Evolutionary conservation across 2,797 vertebrate species (phyloP).

Genomic region (Miichthys miiuy): DNA sequence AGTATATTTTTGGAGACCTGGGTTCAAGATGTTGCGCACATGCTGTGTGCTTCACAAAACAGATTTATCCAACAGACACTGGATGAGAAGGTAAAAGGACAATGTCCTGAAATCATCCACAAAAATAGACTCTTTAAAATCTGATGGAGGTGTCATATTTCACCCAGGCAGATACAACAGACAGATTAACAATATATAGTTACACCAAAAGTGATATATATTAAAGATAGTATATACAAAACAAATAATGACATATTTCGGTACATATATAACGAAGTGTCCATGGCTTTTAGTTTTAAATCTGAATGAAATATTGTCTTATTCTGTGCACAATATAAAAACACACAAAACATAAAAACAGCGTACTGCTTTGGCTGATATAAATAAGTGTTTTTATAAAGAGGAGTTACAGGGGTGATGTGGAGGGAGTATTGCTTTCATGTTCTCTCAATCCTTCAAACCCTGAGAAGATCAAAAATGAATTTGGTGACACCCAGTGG

Average conservation of each 20-base stretch:
- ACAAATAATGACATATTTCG: slow-evolving; percentile 84
- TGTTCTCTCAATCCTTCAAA: slow-evolving; percentile 54
- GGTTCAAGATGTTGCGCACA: slow-evolving; percentile 15
- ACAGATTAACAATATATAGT: slow-evolving; percentile 78
- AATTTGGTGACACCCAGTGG: slow-evolving; percentile 43
- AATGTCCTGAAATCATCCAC: slow-evolving; percentile 9
- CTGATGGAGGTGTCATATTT: slow-evolving; percentile 88
- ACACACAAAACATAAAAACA: slow-evolving; percentile 87
- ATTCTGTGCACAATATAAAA: slow-evolving; percentile 88
- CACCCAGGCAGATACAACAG: slow-evolving; percentile 39
- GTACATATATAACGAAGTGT: slow-evolving; percentile 89
- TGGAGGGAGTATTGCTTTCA: slow-evolving; percentile 71
- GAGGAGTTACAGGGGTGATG: slow-evolving; percentile 26
- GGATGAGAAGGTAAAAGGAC: slow-evolving; percentile 2
- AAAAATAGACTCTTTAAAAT: slow-evolving; percentile 86
- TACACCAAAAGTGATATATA: slow-evolving; percentile 92
- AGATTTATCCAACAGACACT: slow-evolving; percentile 22
- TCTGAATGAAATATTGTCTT: slow-evolving; percentile 85
- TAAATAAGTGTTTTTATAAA: slow-evolving; percentile 92
- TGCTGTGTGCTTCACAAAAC: slow-evolving; percentile 16
- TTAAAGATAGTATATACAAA: slow-evolving; percentile 94
- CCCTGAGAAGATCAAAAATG: slow-evolving; percentile 75
- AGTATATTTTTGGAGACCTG: not conserved
- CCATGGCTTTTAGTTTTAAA: slow-evolving; percentile 91
- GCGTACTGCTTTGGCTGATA: slow-evolving; percentile 94